Evolutionary conservation across 2,888 invertebrate species (phyloP).

Genomic region (Agonopterix subpropinquella): DNA sequence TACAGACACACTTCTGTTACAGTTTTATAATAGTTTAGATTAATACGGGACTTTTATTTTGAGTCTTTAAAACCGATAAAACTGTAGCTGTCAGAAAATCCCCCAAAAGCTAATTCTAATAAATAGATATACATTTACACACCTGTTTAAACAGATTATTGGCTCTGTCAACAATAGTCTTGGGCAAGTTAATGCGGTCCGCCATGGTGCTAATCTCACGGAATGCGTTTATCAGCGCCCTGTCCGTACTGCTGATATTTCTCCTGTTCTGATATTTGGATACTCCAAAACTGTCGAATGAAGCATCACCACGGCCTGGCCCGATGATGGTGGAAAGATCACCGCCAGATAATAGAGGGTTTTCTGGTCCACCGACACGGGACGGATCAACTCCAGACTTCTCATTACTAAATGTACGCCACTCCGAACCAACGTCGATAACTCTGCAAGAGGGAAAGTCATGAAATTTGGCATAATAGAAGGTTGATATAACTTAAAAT

Average conservation of each 20-base stretch:
- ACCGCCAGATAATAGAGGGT: slow-evolving; percentile 95
- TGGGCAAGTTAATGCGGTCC: slow-evolving; percentile 96
- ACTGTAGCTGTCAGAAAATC: not conserved
- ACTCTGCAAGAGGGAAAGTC: slow-evolving; percentile 77
- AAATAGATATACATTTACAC: slow-evolving; percentile 5
- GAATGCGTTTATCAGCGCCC: slow-evolving; percentile 96
- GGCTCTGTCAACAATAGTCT: slow-evolving; percentile 97
- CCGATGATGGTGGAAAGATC: slow-evolving; percentile 98
- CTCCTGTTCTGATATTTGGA: slow-evolving; percentile 84
- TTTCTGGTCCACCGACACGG: slow-evolving; percentile 99
- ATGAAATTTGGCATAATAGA: too few relatives aligned
- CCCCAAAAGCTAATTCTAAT: not conserved
- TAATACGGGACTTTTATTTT: too few relatives aligned
- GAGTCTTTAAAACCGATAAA: too few relatives aligned
- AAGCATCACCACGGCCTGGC: slow-evolving; percentile 84
- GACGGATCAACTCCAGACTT: slow-evolving; percentile 97
- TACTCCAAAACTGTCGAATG: slow-evolving; percentile 90
- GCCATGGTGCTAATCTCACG: slow-evolving; percentile 99
- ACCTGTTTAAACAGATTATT: slow-evolving; percentile 98
- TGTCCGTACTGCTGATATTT: slow-evolving; percentile 93
- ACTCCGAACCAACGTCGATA: slow-evolving; percentile 99
- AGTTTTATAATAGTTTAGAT: too few relatives aligned
- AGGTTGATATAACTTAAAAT: too few relatives aligned
- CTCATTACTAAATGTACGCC: slow-evolving; percentile 99
- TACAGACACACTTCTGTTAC: too few relatives aligned